phyloP scores from a whole-genome alignment of 2,888 invertebrate genomes.

The Julus scandinavius region DNA sequence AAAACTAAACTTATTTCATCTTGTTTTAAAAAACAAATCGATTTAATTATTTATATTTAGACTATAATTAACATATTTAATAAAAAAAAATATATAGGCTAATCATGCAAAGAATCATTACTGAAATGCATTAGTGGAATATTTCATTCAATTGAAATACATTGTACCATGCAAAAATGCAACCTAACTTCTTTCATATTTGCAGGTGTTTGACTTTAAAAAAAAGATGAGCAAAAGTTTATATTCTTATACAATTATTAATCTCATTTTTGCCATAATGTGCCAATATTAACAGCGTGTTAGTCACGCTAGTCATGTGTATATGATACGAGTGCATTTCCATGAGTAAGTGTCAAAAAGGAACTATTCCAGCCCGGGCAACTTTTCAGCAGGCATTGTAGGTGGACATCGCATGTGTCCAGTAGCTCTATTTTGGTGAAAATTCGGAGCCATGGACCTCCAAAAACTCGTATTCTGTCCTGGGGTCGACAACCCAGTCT shows the following conservation, averaged over 20 bases:
- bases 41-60: no score
- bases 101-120: no score
- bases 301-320: neutral
- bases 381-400: neutral
- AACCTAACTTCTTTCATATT: neutral
- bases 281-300: neutral
- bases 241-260: neutral
- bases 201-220: neutral
- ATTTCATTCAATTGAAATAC: no score
- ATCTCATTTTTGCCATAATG: neutral
- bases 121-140: no score
- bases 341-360: neutral
- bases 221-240: no score
- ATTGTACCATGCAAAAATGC: neutral
- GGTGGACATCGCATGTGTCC: conserved; percentile 35
- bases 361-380: neutral
- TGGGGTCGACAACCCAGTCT: conserved; percentile 39
- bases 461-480: conserved; percentile 17
- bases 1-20: no score
- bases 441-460: conserved; percentile 30
- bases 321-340: neutral
- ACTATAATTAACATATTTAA: no score
- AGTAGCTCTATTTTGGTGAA: conserved; percentile 17
- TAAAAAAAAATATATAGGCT: no score
- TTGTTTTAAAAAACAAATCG: no score